A percentile compares a stretch with the other conserved stretches of the same genome.
phyloP scores from a whole-genome alignment of 2,888 invertebrate genomes.

The Rotaria macrura region DNA sequence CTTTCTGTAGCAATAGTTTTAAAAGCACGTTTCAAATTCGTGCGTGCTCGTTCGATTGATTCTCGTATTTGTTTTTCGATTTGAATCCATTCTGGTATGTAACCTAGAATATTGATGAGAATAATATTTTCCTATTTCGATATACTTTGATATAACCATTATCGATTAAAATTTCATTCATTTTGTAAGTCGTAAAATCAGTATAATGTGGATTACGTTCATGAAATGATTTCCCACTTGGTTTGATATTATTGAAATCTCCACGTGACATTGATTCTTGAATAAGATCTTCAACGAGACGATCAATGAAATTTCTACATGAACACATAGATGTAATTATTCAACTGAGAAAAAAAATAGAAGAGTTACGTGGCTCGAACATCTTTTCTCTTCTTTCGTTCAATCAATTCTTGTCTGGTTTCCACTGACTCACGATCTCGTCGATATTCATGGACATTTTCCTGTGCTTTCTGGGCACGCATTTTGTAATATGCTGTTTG shows the following conservation, averaged over 20 bases:
- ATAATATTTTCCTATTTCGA: not conserved
- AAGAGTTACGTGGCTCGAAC: slow-evolving; percentile 59
- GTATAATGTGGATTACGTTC: slow-evolving; percentile 62
- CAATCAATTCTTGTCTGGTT: slow-evolving; percentile 57
- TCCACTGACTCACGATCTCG: slow-evolving; percentile 41
- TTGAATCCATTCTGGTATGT: slow-evolving; percentile 78
- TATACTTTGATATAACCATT: slow-evolving; percentile 56
- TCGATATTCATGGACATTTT: slow-evolving; percentile 57
- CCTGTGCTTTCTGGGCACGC: slow-evolving; percentile 62
- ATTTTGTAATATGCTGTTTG: slow-evolving; percentile 65
- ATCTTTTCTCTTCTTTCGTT: slow-evolving; percentile 57
- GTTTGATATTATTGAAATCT: slow-evolving; percentile 72
- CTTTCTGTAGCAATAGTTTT: not conserved
- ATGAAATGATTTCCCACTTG: slow-evolving; percentile 69
- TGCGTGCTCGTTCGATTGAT: slow-evolving; percentile 51
- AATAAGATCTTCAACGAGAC: slow-evolving; percentile 78
- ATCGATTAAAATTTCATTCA: slow-evolving; percentile 72
- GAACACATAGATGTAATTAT: not conserved
- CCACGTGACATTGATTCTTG: slow-evolving; percentile 80
- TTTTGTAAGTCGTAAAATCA: slow-evolving; percentile 73
- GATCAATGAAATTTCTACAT: slow-evolving; percentile 62
- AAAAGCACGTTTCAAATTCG: not conserved
- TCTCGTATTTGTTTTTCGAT: slow-evolving; percentile 71
- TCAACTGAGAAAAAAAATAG: not conserved
- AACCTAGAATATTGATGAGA: slow-evolving; percentile 42